Evolutionary conservation across 2,113 vertebrate species (phyloP), one percentile per base, ranked within the genome.

Genomic region (Bettongia penicillata): DNA sequence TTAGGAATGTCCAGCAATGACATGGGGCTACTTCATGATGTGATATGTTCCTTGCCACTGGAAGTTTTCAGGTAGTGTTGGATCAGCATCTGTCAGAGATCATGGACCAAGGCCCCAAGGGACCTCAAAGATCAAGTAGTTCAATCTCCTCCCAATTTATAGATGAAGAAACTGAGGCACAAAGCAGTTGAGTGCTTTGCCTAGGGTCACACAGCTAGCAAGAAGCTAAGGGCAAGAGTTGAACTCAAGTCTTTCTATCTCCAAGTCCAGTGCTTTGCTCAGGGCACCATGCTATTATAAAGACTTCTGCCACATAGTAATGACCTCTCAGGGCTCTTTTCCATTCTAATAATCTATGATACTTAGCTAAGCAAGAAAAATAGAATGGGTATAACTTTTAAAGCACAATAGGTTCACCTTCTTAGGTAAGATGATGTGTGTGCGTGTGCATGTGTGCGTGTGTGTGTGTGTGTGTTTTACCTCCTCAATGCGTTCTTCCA

Each of bases 401-500:
- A 10, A 48, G 57, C 52, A 25, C 2, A 23, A 50, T n/a, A 77
- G 37, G 37, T 84, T 84, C 3, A 0, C 43, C 43, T 37, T 51
- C 51, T 53, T 47, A 0, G 0, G 53, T 0, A 49, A 31, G 10
- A 11, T 26, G 48, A 28, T 43, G 57, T n/a, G 26, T 90, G 16
- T 84, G 53, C 51, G 26, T 0, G 57, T n/a, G 28, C 89, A 12
- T 84, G 48, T 53, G 26, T 0, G 0, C 52, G 47, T 61, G 90
- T 43, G 37, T 50, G 89, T 4, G 8, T 89, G 31, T 11, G 47
- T 28, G 47, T 28, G 53, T 53, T 90, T 90, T 98, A 98, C 98
- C 97, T 98, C 97, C 48, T 98, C 97, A 3, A 93, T 31, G 0
- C 4, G 92, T 43, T 97, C 97, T 96, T 61, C 93, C 51, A 98